These are phyloP conservation scores for Drosophila setifemur DNA, from an alignment of 1,140 invertebrate species.

Conservation along the genomic window DNA sequence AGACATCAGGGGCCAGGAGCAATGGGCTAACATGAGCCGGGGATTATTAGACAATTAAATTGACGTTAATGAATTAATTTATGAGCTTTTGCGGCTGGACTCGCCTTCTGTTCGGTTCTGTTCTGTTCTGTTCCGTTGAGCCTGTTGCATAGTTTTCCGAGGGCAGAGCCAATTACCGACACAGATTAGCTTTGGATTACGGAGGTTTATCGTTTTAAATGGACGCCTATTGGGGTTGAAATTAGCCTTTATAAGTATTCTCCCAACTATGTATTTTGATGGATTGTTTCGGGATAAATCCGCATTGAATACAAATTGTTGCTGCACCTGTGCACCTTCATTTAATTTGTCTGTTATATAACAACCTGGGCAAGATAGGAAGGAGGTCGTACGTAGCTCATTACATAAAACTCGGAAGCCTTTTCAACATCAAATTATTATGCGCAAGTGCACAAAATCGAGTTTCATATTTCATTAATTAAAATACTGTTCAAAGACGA, in stretches of 20 bases:
- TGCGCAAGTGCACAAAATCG: constrained; percentile 56
- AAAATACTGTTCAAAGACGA: constrained; percentile 59
- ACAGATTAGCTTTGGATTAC: constrained; percentile 31
- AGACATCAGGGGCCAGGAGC: constrained; percentile 23
- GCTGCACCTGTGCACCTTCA: too few species aligned
- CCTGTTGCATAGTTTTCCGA: constrained; percentile 48
- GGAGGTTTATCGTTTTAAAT: constrained; percentile 21
- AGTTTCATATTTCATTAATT: constrained; percentile 78
- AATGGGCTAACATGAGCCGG: constrained; percentile 18
- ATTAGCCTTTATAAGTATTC: neutral
- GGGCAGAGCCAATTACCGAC: constrained; percentile 41
- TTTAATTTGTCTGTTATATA: constrained; percentile 22
- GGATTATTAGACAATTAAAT: constrained; percentile 73
- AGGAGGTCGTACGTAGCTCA: constrained; percentile 9
- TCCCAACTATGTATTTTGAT: neutral
- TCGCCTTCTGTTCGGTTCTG: neutral
- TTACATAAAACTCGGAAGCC: too few species aligned
- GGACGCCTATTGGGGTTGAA: constrained; percentile 5
- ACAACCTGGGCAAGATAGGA: neutral
- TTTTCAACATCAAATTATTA: too few species aligned
- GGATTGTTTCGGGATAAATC: neutral
- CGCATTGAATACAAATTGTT: too few species aligned
- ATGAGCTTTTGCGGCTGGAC: constrained; percentile 58
- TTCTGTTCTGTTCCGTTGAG: neutral
- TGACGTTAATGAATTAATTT: constrained; percentile 79